phyloP scores from a whole-genome alignment of 2,113 vertebrate species.

The Psephotus haematonotus region DNA sequence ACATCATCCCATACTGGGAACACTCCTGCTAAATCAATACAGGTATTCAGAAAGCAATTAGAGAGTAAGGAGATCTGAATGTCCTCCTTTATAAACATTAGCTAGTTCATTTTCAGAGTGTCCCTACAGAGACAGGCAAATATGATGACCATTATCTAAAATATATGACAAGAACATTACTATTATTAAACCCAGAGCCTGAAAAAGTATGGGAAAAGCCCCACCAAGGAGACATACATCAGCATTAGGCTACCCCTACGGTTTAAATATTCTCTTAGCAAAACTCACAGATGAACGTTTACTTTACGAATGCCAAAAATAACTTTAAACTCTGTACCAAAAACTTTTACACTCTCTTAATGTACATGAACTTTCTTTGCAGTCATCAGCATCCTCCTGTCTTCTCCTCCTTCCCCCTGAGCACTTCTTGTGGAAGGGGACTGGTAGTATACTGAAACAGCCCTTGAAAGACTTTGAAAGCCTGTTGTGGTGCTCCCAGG shows the following conservation, averaged over 20 bases:
- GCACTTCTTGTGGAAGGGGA: not conserved
- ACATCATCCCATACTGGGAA: not conserved
- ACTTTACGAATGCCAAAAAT: not conserved
- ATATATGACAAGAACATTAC: not conserved
- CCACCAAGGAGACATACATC: not conserved
- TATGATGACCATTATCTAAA: constrained; percentile 18
- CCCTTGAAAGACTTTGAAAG: not conserved
- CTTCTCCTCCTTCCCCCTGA: not conserved
- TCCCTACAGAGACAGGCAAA: not conserved
- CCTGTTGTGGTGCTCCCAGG: not conserved
- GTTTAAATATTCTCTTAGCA: constrained; percentile 1
- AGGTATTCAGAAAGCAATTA: constrained; percentile 40
- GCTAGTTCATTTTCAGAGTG: constrained; percentile 20
- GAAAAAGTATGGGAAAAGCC: not conserved
- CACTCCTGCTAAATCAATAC: not conserved
- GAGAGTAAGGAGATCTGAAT: not conserved
- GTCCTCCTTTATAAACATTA: constrained; percentile 25
- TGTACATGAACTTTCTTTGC: not conserved
- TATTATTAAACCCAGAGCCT: not conserved
- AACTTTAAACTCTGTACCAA: not conserved
- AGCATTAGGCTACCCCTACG: not conserved
- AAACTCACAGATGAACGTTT: not conserved
- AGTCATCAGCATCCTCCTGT: not conserved
- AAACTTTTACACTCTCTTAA: not conserved
- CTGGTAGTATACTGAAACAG: not conserved